Percentiles rank a stretch among this genome's conserved stretches.
These are phyloP conservation scores for Neoarius graeffei DNA, from an alignment of 2,113 vertebrate genomes.

Conservation along the genomic window DNA sequence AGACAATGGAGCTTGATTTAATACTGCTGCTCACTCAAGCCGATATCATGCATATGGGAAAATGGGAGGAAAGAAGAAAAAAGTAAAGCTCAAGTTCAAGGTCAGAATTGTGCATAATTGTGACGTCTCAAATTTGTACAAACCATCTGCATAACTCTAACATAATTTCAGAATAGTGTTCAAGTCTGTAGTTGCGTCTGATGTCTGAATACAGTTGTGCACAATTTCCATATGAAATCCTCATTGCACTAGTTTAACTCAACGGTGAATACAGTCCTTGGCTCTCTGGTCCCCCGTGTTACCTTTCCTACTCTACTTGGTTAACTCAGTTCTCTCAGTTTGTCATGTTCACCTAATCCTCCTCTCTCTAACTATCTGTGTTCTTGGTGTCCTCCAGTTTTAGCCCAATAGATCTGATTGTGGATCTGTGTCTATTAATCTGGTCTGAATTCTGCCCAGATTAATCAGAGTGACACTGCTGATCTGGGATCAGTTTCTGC, in stretches of 20 bases:
- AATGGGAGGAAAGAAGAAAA: too few relatives aligned
- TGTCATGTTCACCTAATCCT: not conserved
- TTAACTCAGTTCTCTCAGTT: not conserved
- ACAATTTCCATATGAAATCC: not conserved
- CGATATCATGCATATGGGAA: not conserved
- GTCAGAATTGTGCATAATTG: not conserved
- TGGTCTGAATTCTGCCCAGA: not conserved
- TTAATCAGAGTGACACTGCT: not conserved
- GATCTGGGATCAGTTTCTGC: not conserved
- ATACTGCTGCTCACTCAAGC: not conserved
- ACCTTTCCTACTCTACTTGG: not conserved
- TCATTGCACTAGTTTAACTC: not conserved
- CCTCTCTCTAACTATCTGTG: not conserved
- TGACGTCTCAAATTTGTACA: not conserved
- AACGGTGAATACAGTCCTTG: not conserved
- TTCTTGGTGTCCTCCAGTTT: not conserved
- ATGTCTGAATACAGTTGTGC: not conserved
- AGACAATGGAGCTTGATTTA: not conserved
- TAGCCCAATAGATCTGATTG: not conserved
- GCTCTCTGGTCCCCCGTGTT: not conserved
- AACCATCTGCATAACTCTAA: not conserved
- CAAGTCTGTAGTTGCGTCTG: not conserved
- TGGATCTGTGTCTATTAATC: not conserved
- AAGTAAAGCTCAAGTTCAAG: not conserved
- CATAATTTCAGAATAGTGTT: not conserved